Percentiles rank a stretch among this genome's conserved stretches.
Evolutionary conservation across 2,113 vertebrate genomes (phyloP).

Genomic region (Bothrops jararaca): DNA sequence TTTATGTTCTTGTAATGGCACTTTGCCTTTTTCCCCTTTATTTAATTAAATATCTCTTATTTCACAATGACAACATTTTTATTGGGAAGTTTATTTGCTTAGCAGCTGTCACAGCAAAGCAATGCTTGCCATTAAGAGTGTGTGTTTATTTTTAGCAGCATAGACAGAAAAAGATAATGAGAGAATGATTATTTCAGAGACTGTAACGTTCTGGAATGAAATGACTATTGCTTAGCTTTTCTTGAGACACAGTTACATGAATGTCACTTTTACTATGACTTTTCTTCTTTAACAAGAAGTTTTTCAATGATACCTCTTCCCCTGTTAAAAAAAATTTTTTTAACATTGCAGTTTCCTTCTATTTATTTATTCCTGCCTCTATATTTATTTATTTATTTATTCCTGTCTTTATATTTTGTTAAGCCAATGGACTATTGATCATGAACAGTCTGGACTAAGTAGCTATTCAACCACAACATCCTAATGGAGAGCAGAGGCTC

Average conservation of each 20-base stretch:
- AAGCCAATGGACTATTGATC: background rate
- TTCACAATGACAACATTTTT: conserved; percentile 75
- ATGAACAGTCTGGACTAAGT: background rate
- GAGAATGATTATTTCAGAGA: conserved; percentile 53
- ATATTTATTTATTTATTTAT: background rate
- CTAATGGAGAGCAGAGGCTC: background rate
- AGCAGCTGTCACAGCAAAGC: conserved; percentile 69
- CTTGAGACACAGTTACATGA: conserved; percentile 38
- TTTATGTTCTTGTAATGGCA: conserved; percentile 78
- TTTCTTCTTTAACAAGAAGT: background rate
- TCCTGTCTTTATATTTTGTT: background rate
- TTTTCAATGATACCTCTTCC: background rate
- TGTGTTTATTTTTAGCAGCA: conserved; percentile 65
- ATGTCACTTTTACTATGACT: background rate
- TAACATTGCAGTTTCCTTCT: background rate
- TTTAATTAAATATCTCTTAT: conserved; percentile 83
- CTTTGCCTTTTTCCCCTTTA: conserved; percentile 69
- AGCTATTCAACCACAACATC: background rate
- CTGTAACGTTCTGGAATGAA: conserved; percentile 52
- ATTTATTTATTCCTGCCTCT: background rate
- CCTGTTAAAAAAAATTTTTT: background rate
- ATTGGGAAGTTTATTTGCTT: conserved; percentile 73
- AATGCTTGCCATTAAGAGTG: conserved; percentile 57
- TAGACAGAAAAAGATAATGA: conserved; percentile 47
- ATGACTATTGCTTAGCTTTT: conserved; percentile 51